Evolutionary conservation across 2,797 vertebrate species (phyloP), one percentile per base, ranked within the genome.

Genomic region (Gymnodraco acuticeps): DNA sequence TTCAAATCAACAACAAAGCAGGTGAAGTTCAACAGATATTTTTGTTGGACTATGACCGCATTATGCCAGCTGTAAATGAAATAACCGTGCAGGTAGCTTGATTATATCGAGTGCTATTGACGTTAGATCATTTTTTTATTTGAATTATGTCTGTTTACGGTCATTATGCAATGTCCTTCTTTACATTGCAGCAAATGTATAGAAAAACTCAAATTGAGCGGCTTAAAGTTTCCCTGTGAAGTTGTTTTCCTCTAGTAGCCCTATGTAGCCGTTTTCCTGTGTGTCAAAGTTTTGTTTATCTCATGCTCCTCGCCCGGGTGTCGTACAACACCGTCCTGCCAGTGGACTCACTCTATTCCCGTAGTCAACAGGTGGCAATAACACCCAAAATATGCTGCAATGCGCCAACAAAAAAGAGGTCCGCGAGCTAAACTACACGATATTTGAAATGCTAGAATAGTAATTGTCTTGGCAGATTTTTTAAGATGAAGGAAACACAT

Each of bases 191-290:
- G 56, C 27, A 78, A 55, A 47, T 48, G 15, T 67, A 59, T 64
- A 66, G 0, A 65, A 71, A 77, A 71, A 71, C 59, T 14, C 45
- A 67, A 17, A 80, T 38, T 62, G 50, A 78, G 66, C 23, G 17
- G 54, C 7, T 77, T 66, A 50, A 64, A 71, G 38, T 17, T 43
- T 41, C 23, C 38, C 51, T 20, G 5, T n/a, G 27, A 48, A 60
- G 64, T 42, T 16, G 45, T 41, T 56, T 38, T 69, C 31, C 51
- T 67, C 50, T 23, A 15, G 16, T 60, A 16, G 38, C 4, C 13
- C 43, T 42, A 13, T 73, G 16, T 67, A 61, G n/a, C 2, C 9
- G 0, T 38, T 58, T 52, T 52, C 52, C n/a, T n/a, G 55, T 41
- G 15, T 15, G 33, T 23, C 41, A 12, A 8, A 4, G 4, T 60